phyloP scores from a whole-genome alignment of 2,113 vertebrate genomes.

The Piprites chloris region DNA sequence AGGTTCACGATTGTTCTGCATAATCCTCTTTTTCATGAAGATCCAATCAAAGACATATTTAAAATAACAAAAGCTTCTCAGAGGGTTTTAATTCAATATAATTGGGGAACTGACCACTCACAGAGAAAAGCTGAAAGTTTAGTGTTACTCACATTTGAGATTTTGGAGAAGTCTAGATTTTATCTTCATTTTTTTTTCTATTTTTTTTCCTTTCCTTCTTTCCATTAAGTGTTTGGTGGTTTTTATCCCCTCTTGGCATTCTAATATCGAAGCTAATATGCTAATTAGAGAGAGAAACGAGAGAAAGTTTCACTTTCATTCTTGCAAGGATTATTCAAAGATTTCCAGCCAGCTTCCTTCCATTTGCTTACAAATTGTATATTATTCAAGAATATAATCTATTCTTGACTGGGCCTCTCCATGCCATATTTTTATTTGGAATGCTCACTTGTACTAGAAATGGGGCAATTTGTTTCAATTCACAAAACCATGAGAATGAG shows the following conservation, averaged over 20 bases:
- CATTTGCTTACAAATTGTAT: not conserved
- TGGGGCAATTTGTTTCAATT: not conserved
- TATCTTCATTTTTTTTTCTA: not conserved
- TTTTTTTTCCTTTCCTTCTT: not conserved
- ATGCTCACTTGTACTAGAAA: not conserved
- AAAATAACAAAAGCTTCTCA: not conserved
- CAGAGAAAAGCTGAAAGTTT: not conserved
- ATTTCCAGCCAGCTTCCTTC: not conserved
- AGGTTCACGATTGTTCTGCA: not conserved
- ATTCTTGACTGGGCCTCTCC: not conserved
- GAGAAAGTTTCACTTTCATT: not conserved
- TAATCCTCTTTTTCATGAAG: not conserved
- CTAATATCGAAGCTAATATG: not conserved
- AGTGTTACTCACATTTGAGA: not conserved
- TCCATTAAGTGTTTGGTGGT: fast-evolving
- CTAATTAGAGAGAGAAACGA: not conserved
- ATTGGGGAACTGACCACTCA: not conserved
- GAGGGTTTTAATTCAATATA: not conserved
- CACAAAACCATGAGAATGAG: not conserved
- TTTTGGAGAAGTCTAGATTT: not conserved
- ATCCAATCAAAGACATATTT: not conserved
- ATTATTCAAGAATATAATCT: not conserved
- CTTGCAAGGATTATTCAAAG: not conserved
- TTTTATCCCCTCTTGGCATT: not conserved
- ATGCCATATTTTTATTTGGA: not conserved